phyloP scores from a whole-genome alignment of 2,888 invertebrate species.

The Therioaphis trifolii region DNA sequence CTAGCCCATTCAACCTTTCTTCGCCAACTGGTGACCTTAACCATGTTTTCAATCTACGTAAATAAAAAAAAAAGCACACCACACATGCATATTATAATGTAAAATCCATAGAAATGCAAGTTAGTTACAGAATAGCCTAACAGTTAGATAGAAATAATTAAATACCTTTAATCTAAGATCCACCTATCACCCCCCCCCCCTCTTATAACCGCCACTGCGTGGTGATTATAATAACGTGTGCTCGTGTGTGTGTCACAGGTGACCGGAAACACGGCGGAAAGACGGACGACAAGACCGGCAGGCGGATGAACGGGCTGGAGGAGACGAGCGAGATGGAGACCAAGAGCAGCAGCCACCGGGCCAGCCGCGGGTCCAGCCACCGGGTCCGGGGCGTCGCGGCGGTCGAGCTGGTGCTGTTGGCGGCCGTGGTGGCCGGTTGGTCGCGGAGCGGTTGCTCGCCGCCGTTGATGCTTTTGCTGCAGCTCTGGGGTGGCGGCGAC shows the following conservation, averaged over 20 bases:
- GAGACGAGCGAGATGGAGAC: slow-evolving; percentile 45
- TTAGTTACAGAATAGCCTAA: too few relatives aligned
- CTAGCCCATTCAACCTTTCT: too few relatives aligned
- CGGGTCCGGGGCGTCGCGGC: slow-evolving; percentile 20
- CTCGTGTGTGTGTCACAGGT: neutral
- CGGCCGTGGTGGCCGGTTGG: slow-evolving; percentile 26
- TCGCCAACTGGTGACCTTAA: too few relatives aligned
- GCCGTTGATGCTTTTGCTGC: neutral
- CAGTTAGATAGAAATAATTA: too few relatives aligned
- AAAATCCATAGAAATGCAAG: too few relatives aligned
- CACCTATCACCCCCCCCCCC: too few relatives aligned
- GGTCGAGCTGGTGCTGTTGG: slow-evolving; percentile 21
- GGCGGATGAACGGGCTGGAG: slow-evolving; percentile 32
- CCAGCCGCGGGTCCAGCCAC: slow-evolving; percentile 38
- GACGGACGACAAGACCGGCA: slow-evolving; percentile 24
- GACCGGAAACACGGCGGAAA: slow-evolving; percentile 19
- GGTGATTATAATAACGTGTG: neutral
- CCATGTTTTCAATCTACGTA: too few relatives aligned
- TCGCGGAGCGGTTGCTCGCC: slow-evolving; percentile 1
- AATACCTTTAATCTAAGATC: too few relatives aligned
- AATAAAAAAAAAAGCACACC: too few relatives aligned
- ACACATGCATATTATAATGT: too few relatives aligned
- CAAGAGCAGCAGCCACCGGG: slow-evolving; percentile 54
- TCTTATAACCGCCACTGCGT: neutral
- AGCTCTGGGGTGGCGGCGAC: neutral